Conservation (phyloP, 2,888 invertebrate species). For the Xestia sexstrigata region DNA sequence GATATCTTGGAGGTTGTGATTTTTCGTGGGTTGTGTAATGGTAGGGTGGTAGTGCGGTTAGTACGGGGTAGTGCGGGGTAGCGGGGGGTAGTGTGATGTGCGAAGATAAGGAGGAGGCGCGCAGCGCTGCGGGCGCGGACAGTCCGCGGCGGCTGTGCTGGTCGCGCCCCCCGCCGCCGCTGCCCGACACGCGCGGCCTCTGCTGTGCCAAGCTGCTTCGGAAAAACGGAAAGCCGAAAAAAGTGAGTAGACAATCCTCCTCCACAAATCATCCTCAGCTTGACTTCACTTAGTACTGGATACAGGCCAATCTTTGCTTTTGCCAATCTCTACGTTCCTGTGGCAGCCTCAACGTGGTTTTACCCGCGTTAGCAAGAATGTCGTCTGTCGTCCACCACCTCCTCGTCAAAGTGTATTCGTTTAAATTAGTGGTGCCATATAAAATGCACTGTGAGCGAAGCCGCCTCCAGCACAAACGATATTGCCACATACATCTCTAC, state of each 20-base stretch:
- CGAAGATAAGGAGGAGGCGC: slow-evolving; percentile 87
- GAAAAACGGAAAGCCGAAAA: slow-evolving; percentile 95
- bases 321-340: neutral
- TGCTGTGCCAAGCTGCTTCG: slow-evolving; percentile 95
- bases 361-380: neutral
- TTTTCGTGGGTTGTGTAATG: slow-evolving; percentile 81
- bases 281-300: neutral
- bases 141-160: slow-evolving; percentile 86
- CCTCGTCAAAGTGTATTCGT: too few relatives aligned
- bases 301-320: neutral
- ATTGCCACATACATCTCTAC: neutral
- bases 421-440: neutral
- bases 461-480: neutral
- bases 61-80: slow-evolving; percentile 61
- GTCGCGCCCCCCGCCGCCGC: slow-evolving; percentile 87
- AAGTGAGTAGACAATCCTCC: slow-evolving; percentile 87
- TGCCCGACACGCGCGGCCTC: slow-evolving; percentile 94
- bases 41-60: slow-evolving; percentile 72
- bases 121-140: slow-evolving; percentile 82
- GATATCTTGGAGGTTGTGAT: slow-evolving; percentile 86
- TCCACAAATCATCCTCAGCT: neutral
- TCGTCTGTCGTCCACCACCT: neutral
- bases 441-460: neutral
- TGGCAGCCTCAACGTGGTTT: neutral
- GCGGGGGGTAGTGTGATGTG: slow-evolving; percentile 77